Percentiles rank a stretch among this genome's conserved stretches.
These are phyloP conservation scores for Chloroceryle aenea DNA, from an alignment of 2,113 vertebrate species.

Conservation along the genomic window DNA sequence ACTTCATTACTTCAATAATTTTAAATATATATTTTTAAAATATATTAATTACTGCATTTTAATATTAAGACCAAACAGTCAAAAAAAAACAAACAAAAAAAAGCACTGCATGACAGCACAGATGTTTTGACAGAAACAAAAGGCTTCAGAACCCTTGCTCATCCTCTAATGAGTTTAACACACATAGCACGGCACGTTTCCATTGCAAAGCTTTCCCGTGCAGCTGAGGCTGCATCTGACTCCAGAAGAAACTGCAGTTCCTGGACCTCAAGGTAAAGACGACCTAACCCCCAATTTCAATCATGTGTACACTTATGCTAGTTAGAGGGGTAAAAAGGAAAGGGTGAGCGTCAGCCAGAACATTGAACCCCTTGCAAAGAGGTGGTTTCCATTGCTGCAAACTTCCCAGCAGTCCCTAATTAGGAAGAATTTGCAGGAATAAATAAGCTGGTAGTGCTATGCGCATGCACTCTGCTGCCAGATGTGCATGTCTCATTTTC, in stretches of 20 bases:
- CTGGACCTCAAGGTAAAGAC: not conserved
- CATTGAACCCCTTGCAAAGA: not conserved
- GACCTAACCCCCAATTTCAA: not conserved
- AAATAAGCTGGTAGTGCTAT: not conserved
- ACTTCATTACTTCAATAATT: not conserved
- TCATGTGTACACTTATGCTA: rapidly evolving
- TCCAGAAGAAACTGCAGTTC: not conserved
- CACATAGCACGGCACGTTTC: not conserved
- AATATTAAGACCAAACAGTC: not conserved
- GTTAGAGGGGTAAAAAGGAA: not conserved
- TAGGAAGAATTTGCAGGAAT: not conserved
- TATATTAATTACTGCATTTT: not conserved
- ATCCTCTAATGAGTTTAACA: conserved; percentile 33
- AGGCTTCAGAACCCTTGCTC: conserved; percentile 5
- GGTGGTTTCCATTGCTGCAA: not conserved
- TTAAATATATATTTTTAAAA: not conserved
- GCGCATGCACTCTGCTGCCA: not conserved
- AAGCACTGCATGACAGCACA: not conserved
- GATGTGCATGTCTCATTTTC: conserved; percentile 6
- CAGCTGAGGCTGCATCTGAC: not conserved
- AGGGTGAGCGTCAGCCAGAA: not conserved
- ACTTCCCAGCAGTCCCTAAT: not conserved
- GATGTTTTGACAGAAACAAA: not conserved
- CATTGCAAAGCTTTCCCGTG: not conserved
- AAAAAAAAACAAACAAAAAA: not conserved